These are phyloP conservation scores for Oophaga sylvatica DNA, from an alignment of 2,797 vertebrate genomes.

Conservation along the genomic window DNA sequence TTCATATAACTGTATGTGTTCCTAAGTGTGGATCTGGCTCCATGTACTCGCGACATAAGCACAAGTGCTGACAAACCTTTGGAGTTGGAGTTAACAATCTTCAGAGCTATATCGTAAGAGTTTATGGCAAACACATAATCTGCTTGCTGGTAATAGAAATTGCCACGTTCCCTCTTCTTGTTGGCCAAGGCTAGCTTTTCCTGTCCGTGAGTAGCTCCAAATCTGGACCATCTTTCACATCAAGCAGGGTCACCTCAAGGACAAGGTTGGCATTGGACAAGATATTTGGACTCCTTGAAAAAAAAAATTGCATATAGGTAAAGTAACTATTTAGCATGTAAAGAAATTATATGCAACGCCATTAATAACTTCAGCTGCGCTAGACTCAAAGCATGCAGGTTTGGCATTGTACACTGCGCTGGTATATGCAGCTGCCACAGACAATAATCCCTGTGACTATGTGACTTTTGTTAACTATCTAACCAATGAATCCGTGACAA, in stretches of 20 bases:
- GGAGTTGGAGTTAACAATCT: conserved; percentile 85
- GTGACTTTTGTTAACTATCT: no score
- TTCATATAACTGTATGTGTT: no score
- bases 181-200: conserved; percentile 84
- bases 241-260: conserved; percentile 85
- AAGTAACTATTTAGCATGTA: no score
- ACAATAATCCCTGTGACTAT: no score
- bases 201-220: conserved; percentile 82
- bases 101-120: conserved; percentile 90
- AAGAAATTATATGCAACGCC: no score
- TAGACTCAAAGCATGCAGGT: no score
- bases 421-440: no score
- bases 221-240: conserved; percentile 78
- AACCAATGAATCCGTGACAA: no score
- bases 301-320: not conserved
- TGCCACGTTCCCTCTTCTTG: conserved; percentile 87
- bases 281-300: conserved; percentile 76
- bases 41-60: no score
- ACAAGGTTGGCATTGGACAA: conserved; percentile 78
- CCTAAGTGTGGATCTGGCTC: no score
- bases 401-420: no score
- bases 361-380: no score
- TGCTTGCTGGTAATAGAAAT: conserved; percentile 87
- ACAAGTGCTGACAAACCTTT: conserved; percentile 79
- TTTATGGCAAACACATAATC: conserved; percentile 92